Evolutionary conservation across 2,888 invertebrate species (phyloP).

Genomic region (Lamellibrachia columna): DNA sequence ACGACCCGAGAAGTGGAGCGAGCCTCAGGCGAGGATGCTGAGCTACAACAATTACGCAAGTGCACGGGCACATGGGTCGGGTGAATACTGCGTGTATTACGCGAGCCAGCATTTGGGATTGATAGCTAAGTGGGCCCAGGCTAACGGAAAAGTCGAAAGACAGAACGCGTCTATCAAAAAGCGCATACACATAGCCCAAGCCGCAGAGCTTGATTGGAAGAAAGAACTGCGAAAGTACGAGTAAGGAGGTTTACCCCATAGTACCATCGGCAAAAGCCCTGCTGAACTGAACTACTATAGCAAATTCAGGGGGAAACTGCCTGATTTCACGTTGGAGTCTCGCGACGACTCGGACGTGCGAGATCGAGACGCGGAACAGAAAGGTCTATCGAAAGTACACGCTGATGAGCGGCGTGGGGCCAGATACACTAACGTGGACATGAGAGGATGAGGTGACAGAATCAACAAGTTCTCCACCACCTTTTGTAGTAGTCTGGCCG

Average conservation of each 20-base stretch:
- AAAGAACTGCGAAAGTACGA: background rate
- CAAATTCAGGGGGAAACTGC: background rate
- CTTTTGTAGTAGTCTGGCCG: too few species aligned
- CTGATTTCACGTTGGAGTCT: background rate
- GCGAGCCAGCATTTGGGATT: too few species aligned
- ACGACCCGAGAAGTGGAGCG: background rate
- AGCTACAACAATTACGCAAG: background rate
- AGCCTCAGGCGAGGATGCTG: background rate
- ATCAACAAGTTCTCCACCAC: too few species aligned
- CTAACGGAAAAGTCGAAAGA: slow-evolving; percentile 20
- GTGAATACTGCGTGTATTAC: too few species aligned
- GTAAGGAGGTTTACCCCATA: background rate
- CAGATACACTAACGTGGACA: background rate
- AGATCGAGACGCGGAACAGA: background rate
- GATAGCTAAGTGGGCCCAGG: too few species aligned
- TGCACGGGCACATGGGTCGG: background rate
- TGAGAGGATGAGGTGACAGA: too few species aligned
- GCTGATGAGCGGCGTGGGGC: background rate
- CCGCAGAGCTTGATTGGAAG: background rate
- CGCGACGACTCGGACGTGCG: background rate
- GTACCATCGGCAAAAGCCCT: background rate
- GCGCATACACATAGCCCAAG: background rate
- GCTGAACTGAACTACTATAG: background rate
- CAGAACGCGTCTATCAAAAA: background rate
- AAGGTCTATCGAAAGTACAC: background rate